phyloP scores from a whole-genome alignment of 2,888 invertebrate genomes.

The Reticulitermes lucifugus region DNA sequence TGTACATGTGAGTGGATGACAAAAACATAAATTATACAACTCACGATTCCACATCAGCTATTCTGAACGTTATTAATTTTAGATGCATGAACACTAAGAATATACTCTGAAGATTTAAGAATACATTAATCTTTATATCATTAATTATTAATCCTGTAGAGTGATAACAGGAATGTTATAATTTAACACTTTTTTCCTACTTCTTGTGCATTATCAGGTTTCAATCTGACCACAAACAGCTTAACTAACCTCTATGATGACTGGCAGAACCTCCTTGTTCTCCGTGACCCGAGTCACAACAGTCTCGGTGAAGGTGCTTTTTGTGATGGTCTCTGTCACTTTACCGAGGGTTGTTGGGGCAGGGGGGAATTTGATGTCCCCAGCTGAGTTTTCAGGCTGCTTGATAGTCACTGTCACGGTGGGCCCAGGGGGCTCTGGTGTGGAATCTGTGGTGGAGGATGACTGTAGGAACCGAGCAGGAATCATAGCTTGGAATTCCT shows the following conservation, averaged over 20 bases:
- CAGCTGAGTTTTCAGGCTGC: constrained; percentile 72
- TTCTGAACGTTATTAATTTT: too few species aligned
- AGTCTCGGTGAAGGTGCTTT: constrained; percentile 95
- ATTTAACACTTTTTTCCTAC: too few species aligned
- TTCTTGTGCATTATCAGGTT: neutral
- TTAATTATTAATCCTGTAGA: too few species aligned
- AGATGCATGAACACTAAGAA: too few species aligned
- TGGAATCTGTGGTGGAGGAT: constrained; percentile 59
- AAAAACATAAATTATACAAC: too few species aligned
- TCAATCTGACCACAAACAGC: constrained; percentile 7
- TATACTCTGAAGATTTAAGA: too few species aligned
- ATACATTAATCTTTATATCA: too few species aligned
- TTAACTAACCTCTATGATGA: constrained; percentile 88
- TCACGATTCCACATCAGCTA: too few species aligned
- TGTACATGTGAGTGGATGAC: too few species aligned
- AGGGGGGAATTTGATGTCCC: constrained; percentile 82
- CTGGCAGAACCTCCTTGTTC: constrained; percentile 86
- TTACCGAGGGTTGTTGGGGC: constrained; percentile 85
- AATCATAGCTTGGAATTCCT: constrained; percentile 96
- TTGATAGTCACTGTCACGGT: constrained; percentile 87
- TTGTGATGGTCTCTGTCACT: constrained; percentile 95
- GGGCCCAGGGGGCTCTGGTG: constrained; percentile 61
- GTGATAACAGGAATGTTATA: too few species aligned
- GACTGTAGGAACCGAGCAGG: constrained; percentile 86
- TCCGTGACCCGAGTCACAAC: constrained; percentile 94